phyloP scores from a whole-genome alignment of 2,113 vertebrate genomes.

The Laticauda colubrina region DNA sequence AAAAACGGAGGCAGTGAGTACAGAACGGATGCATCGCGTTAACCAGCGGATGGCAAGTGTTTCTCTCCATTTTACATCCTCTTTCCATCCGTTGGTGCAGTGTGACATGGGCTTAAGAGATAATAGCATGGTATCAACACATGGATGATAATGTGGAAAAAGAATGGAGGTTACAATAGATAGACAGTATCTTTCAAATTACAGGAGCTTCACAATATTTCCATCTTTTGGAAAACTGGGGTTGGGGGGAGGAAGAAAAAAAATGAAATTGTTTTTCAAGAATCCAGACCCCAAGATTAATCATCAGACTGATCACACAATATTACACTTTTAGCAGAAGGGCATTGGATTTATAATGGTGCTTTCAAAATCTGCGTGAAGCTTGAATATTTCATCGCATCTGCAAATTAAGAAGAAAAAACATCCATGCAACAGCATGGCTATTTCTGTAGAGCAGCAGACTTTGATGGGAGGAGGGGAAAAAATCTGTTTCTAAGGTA shows the following conservation, averaged over 20 bases:
- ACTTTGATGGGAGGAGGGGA: conserved; percentile 65
- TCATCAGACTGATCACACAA: conserved; percentile 78
- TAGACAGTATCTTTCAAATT: not conserved
- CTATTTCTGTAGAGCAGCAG: conserved; percentile 71
- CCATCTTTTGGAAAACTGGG: not conserved
- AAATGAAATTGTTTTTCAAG: conserved; percentile 56
- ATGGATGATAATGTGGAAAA: not conserved
- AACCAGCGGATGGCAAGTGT: too few species aligned
- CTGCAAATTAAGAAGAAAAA: conserved; percentile 68
- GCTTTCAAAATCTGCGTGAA: conserved; percentile 75
- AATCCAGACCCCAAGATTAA: conserved; percentile 64
- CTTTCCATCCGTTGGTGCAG: too few species aligned
- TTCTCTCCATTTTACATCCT: too few species aligned
- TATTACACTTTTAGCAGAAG: conserved; percentile 70
- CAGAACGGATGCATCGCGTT: too few species aligned
- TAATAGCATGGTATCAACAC: not conserved
- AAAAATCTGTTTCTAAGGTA: conserved; percentile 81
- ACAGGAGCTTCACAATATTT: not conserved
- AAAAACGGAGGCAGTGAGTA: too few species aligned
- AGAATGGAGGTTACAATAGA: not conserved
- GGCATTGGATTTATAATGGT: conserved; percentile 77
- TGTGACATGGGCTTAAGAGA: too few species aligned
- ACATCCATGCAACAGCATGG: conserved; percentile 71
- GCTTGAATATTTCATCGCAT: conserved; percentile 81
- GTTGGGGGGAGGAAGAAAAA: fast-evolving